phyloP scores from a whole-genome alignment of 1,140 invertebrate genomes.

The Fopius arisanus region DNA sequence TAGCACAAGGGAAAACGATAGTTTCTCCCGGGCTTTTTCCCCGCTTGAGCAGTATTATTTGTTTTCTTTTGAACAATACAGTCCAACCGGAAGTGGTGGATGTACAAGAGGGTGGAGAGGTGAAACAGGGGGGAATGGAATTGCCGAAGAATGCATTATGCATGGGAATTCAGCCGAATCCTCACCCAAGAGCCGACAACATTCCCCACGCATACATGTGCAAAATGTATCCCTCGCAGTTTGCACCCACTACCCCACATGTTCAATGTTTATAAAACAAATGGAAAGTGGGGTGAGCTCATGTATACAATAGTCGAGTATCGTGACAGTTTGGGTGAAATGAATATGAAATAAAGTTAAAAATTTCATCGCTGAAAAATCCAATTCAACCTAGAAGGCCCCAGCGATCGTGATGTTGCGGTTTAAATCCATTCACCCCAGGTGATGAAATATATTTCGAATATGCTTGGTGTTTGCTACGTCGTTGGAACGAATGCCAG shows the following conservation, averaged over 20 bases:
- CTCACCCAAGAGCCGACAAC: background rate
- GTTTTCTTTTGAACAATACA: slow-evolving; percentile 8
- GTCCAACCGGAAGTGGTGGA: background rate
- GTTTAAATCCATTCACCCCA: background rate
- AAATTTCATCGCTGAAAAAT: too few species aligned
- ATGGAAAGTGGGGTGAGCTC: background rate
- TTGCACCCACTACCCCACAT: background rate
- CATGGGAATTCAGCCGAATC: slow-evolving; percentile 4
- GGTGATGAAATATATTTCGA: background rate
- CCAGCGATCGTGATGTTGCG: background rate
- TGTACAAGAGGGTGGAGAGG: background rate
- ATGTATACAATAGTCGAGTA: background rate
- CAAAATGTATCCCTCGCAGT: background rate
- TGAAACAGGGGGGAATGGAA: background rate
- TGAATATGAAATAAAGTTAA: background rate
- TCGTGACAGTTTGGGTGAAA: background rate
- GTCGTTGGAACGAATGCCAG: background rate
- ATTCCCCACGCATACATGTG: background rate
- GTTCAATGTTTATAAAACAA: slow-evolving; percentile 12
- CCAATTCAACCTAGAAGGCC: too few species aligned
- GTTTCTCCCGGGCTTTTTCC: background rate
- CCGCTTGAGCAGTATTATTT: slow-evolving; percentile 26
- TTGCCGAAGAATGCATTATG: background rate
- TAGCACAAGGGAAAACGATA: background rate
- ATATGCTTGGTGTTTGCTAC: background rate